Evolutionary conservation across 2,888 invertebrate species (phyloP).

Genomic region (Scaptomyza cyrtandrae): DNA sequence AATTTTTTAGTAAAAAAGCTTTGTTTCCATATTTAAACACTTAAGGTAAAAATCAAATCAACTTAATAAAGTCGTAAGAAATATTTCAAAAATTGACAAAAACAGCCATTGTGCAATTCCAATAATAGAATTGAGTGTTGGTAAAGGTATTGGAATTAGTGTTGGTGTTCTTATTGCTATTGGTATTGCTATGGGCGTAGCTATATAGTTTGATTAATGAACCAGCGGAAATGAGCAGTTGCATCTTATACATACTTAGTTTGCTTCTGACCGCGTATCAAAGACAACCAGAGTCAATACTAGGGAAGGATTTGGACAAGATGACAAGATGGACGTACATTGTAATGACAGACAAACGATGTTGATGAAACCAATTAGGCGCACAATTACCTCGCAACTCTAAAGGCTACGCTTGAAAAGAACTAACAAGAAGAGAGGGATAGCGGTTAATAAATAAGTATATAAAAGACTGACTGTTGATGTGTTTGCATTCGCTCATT

Average conservation of each 20-base stretch:
- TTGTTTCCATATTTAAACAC: too few relatives aligned
- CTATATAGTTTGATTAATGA: not conserved
- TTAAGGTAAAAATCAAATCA: too few relatives aligned
- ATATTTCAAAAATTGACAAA: too few relatives aligned
- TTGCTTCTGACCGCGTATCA: not conserved
- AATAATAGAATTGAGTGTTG: too few relatives aligned
- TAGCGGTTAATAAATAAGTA: not conserved
- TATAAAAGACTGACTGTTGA: constrained; percentile 4
- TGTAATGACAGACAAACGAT: constrained; percentile 22
- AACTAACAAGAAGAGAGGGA: not conserved
- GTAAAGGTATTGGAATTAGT: too few relatives aligned
- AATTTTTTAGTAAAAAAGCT: too few relatives aligned
- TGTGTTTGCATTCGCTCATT: constrained; percentile 48
- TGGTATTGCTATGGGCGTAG: too few relatives aligned
- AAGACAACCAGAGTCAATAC: not conserved
- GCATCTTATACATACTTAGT: not conserved
- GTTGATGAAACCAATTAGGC: constrained; percentile 73
- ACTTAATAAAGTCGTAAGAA: too few relatives aligned
- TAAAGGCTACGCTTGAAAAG: constrained; percentile 2
- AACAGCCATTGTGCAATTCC: too few relatives aligned
- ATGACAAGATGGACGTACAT: constrained; percentile 26
- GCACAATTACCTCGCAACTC: constrained; percentile 55
- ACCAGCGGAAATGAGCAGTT: not conserved
- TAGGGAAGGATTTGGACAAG: not conserved
- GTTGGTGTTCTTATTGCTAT: too few relatives aligned